Conservation (phyloP, 1,140 invertebrate species). For the Atopsyche davidsoni region DNA sequence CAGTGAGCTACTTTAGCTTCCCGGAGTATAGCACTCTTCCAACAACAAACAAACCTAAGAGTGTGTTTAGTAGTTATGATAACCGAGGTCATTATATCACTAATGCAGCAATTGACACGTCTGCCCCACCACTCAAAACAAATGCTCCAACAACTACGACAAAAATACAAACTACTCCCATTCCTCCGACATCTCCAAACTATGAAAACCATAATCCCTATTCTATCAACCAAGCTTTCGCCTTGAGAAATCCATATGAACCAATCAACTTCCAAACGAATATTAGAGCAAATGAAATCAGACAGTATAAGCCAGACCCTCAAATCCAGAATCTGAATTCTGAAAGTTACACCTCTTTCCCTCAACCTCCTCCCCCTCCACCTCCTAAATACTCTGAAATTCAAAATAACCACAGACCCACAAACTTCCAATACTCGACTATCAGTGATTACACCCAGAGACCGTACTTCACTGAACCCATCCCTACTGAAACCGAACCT, state of each 20-base stretch:
- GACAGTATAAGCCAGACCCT: slow-evolving; percentile 17
- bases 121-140: slow-evolving; percentile 6
- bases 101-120: slow-evolving; percentile 24
- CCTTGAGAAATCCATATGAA: slow-evolving; percentile 42
- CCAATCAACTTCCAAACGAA: slow-evolving; percentile 21
- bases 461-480: slow-evolving; percentile 17
- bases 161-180: slow-evolving; percentile 16
- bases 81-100: slow-evolving; percentile 29
- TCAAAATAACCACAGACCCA: background rate
- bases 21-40: slow-evolving; percentile 23
- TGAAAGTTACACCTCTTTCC: slow-evolving; percentile 8
- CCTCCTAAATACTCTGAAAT: background rate
- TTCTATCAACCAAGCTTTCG: slow-evolving; percentile 45
- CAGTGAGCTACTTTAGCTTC: slow-evolving; percentile 28
- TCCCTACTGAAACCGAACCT: slow-evolving; percentile 10
- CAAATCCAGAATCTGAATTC: slow-evolving; percentile 17
- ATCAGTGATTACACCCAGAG: slow-evolving; percentile 17
- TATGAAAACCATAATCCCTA: slow-evolving; percentile 45
- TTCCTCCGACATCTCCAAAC: slow-evolving; percentile 37
- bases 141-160: slow-evolving; percentile 1
- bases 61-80: slow-evolving; percentile 10
- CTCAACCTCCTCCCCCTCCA: background rate
- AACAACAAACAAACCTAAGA: slow-evolving; percentile 15
- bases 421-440: slow-evolving; percentile 9
- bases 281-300: slow-evolving; percentile 21